Base-by-base conservation (phyloP, 1,140 invertebrate genomes). In the Ceratoteleas bidentatus region DNA sequence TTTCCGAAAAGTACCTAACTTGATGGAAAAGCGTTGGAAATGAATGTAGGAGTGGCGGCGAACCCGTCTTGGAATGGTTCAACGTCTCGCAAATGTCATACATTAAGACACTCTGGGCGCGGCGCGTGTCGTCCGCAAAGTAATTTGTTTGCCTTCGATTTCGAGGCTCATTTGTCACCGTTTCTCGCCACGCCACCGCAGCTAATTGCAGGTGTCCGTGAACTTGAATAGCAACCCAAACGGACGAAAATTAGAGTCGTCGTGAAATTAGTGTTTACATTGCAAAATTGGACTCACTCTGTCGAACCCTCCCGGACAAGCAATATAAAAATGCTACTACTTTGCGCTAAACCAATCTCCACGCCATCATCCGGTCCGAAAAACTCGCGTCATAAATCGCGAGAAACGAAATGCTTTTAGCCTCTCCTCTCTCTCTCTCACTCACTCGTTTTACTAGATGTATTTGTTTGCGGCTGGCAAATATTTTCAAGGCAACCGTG, bases 1-100 rank as follows among this genome's bases (percentile, higher is more conserved):
- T 78, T 83, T 79, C 66, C 65, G 81, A 83, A 83, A 79, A 83
- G 81, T 75, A 79, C 65, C 69, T 57, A 77, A 75, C 75, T 83
- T 74, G 75, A 83, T 68, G 62, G 75, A 79, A 83, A 83, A 75
- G 75, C 62, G 62, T 50, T 62, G 52, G 57, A 70, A 73, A 77
- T 62, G 69, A 82, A 66, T 68, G 76, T 66, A 68, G 9, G 38
- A 72, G 53, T 65, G 45, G 73, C 52, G 49, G 38, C 9, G 52
- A 65, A 66, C 47, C 58, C 32, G 16, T 70, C 74, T 70, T 45
- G 40, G 57, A 79, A 62, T 43, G 57, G 57, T 38, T 60, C 49
- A 58, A 32, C 24, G 43, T 68, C 56, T 33, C 47, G 24, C 36
- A 62, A 54, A 77, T 77, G 54, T 50, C 57, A 57, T 69, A 24